These are phyloP conservation scores for Drosophila erecta DNA, from an alignment of 1,140 invertebrate genomes.

Conservation along the genomic window DNA sequence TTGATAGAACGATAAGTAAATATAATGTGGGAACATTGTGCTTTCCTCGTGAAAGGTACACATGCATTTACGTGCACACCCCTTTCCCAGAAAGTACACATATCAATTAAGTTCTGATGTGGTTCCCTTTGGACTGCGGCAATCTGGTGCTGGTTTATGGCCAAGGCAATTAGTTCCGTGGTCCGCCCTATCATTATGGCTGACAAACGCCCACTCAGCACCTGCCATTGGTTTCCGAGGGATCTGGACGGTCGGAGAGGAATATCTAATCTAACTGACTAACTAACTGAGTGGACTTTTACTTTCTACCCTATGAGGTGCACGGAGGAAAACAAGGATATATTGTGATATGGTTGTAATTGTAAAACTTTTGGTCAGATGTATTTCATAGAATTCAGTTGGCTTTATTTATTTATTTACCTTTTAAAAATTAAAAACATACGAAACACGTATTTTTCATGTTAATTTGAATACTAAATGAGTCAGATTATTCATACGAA, in stretches of 20 bases:
- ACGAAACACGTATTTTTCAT: too few relatives aligned
- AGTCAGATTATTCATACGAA: neutral
- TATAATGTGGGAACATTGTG: slow-evolving; percentile 6
- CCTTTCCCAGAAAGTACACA: slow-evolving; percentile 3
- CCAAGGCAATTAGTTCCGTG: slow-evolving; percentile 51
- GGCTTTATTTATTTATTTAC: too few relatives aligned
- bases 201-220: slow-evolving; percentile 26
- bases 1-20: slow-evolving; percentile 10
- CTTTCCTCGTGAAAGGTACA: neutral
- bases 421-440: too few relatives aligned
- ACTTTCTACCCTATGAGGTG: slow-evolving; percentile 23
- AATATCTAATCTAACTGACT: slow-evolving; percentile 33
- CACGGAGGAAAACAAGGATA: slow-evolving; percentile 13
- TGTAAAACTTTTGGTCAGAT: too few relatives aligned
- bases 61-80: slow-evolving; percentile 9
- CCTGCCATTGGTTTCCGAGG: slow-evolving; percentile 14
- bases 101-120: slow-evolving; percentile 16
- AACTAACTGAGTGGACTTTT: slow-evolving; percentile 16
- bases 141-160: slow-evolving; percentile 59
- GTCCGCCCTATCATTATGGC: slow-evolving; percentile 54
- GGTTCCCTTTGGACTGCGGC: slow-evolving; percentile 29
- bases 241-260: neutral
- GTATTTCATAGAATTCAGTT: too few relatives aligned
- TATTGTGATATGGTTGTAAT: neutral
- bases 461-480: neutral